These are phyloP conservation scores for Antigone vipio DNA, from an alignment of 2,113 vertebrate genomes.

Conservation along the genomic window DNA sequence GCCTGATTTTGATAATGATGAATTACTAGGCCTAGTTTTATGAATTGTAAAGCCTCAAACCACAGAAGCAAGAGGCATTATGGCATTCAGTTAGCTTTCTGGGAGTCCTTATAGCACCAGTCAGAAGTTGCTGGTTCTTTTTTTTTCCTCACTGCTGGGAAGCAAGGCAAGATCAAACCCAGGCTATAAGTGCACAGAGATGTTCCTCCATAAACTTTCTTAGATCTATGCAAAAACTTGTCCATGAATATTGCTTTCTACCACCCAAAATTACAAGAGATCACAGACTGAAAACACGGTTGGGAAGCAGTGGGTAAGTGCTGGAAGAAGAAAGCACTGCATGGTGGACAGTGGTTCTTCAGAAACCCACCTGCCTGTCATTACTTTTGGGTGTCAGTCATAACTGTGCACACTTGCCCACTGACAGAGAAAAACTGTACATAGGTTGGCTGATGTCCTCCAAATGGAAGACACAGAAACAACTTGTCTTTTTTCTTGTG, in stretches of 20 bases:
- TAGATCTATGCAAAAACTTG: background rate
- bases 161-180: background rate
- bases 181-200: background rate
- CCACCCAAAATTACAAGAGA: background rate
- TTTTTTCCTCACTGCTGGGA: background rate
- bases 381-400: background rate
- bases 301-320: background rate
- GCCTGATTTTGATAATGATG: background rate
- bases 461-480: background rate
- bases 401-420: background rate
- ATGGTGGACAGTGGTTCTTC: background rate
- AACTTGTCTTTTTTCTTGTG: background rate
- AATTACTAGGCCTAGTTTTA: background rate
- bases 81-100: background rate
- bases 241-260: background rate
- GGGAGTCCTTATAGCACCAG: background rate
- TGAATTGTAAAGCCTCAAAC: background rate
- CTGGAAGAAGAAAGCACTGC: background rate
- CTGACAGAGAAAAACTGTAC: background rate
- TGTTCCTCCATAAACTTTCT: background rate
- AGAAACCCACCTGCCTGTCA: background rate
- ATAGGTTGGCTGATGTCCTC: background rate
- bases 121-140: background rate
- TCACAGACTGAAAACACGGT: background rate
- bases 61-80: background rate